These are phyloP conservation scores for Poeciliopsis presidionis DNA, from an alignment of 2,797 vertebrate genomes.

Conservation along the genomic window DNA sequence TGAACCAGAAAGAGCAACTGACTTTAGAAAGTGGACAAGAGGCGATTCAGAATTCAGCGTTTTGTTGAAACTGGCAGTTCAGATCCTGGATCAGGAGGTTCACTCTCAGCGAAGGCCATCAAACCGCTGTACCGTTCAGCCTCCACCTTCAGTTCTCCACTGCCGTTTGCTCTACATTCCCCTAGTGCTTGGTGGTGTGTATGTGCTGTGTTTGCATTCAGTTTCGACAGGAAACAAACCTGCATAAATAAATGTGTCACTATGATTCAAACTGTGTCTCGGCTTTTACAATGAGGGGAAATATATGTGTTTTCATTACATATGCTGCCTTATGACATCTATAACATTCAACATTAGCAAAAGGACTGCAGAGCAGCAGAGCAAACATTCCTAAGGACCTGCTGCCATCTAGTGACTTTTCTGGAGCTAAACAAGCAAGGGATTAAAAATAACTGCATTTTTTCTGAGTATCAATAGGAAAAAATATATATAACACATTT, in stretches of 20 bases:
- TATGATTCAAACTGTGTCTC: constrained; percentile 68
- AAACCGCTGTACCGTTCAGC: constrained; percentile 58
- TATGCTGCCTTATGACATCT: constrained; percentile 53
- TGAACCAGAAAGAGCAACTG: constrained; percentile 36
- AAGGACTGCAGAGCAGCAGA: not conserved
- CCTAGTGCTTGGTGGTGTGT: constrained; percentile 92
- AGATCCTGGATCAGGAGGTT: constrained; percentile 36
- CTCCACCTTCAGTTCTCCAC: constrained; percentile 80
- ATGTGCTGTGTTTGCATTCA: constrained; percentile 96
- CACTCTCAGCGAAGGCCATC: constrained; percentile 44
- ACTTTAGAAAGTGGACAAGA: constrained; percentile 14
- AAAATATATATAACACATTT: too few relatives aligned
- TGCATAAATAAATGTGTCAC: constrained; percentile 88
- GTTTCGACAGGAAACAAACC: constrained; percentile 90
- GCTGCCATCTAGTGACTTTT: constrained; percentile 55
- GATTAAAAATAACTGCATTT: not conserved
- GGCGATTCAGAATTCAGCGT: constrained; percentile 5
- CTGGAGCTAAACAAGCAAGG: not conserved
- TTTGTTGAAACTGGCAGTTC: constrained; percentile 36
- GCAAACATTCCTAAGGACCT: not conserved
- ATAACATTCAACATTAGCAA: not conserved
- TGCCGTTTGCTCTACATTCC: constrained; percentile 74
- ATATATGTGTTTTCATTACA: not conserved
- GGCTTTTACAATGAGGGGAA: constrained; percentile 27
- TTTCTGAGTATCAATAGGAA: too few relatives aligned